A percentile compares a stretch with the other conserved stretches of the same genome.
phyloP scores from a whole-genome alignment of 2,113 vertebrate species.

The Edolisoma coerulescens region DNA sequence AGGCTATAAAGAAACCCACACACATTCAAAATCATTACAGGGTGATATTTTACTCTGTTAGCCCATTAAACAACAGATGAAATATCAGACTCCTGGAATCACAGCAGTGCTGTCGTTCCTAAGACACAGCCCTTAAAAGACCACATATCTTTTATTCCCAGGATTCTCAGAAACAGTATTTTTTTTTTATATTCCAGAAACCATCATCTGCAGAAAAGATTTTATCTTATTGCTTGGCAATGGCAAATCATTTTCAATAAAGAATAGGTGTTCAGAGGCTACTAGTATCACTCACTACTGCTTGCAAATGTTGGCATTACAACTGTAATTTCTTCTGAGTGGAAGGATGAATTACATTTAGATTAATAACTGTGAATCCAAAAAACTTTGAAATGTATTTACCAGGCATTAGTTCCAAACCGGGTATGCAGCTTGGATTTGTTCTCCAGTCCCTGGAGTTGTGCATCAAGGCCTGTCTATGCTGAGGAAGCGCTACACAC shows the following conservation, averaged over 20 bases:
- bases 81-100: slow-evolving; percentile 32
- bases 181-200: neutral
- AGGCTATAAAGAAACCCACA: slow-evolving; percentile 55
- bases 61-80: slow-evolving; percentile 59
- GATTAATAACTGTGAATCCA: neutral
- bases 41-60: slow-evolving; percentile 57
- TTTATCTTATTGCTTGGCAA: slow-evolving; percentile 3
- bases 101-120: neutral
- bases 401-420: neutral
- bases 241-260: slow-evolving; percentile 27
- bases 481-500: neutral
- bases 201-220: neutral
- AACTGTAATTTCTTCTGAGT: neutral
- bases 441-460: neutral
- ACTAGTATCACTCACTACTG: neutral
- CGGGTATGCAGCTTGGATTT: neutral
- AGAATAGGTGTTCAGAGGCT: neutral
- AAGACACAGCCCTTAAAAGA: slow-evolving; percentile 24
- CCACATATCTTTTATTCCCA: neutral
- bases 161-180: neutral
- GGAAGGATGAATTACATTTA: neutral
- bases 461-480: neutral
- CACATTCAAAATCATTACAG: slow-evolving; percentile 48
- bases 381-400: neutral
- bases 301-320: neutral